phyloP scores from a whole-genome alignment of 2,113 vertebrate species.

The Salvelinus sp. region DNA sequence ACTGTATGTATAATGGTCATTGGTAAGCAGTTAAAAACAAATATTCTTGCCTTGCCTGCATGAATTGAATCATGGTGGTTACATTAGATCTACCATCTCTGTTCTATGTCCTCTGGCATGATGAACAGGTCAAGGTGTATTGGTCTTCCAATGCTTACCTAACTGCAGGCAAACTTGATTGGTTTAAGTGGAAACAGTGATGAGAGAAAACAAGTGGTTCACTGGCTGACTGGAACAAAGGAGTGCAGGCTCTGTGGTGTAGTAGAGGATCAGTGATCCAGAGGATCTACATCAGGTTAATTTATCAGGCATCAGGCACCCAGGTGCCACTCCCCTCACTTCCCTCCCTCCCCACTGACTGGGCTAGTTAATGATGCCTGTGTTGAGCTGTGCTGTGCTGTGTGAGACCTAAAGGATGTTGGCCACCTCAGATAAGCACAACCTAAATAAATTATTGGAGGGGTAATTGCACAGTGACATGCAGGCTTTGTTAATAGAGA shows the following conservation, averaged over 20 bases:
- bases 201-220: constrained; percentile 13
- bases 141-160: not conserved
- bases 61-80: not conserved
- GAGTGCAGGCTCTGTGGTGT: not conserved
- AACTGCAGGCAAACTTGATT: no score
- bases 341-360: constrained; percentile 19
- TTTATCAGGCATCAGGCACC: not conserved
- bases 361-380: constrained; percentile 46
- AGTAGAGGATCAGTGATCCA: constrained; percentile 15
- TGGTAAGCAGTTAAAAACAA: no score
- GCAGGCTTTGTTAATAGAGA: constrained; percentile 48
- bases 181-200: not conserved
- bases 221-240: not conserved
- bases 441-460: constrained; percentile 60
- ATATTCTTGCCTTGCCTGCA: no score
- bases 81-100: not conserved
- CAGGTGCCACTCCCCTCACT: not conserved
- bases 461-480: constrained; percentile 56
- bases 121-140: not conserved
- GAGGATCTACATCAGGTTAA: constrained; percentile 5
- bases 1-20: no score
- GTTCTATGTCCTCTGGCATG: not conserved
- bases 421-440: constrained; percentile 36
- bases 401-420: constrained; percentile 35
- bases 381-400: constrained; percentile 12